Evolutionary conservation across 2,113 vertebrate species (phyloP), one percentile per base, ranked within the genome.

Genomic region (Corydoras maculifer): DNA sequence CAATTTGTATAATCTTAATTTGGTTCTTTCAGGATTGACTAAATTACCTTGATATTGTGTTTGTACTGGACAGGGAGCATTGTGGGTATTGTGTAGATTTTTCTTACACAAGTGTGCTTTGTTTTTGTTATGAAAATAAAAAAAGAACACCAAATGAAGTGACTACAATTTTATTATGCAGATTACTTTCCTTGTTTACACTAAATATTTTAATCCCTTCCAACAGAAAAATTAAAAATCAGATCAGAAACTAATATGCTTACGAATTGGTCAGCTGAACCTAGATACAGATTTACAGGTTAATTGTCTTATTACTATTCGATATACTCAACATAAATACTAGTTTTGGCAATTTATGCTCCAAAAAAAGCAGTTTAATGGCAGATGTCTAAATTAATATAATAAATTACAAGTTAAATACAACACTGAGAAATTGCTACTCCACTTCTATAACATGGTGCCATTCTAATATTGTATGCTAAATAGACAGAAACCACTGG

Each of bases 61-160:
- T 66, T 78, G 72, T 81, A 67, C 72, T 77, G 71, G 80, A 76
- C 55, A 59, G 15, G 67, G 60, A 70, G 72, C 70, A 76, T 75
- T 69, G 76, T 77, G 77, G 83, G 69, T 53, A 32, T 81, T 81
- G 84, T 89, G 87, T 88, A 88, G 84, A 85, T 88, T 87, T 88
- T 90, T 87, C 84, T 82, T 88, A 88, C 86, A 88, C 81, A 70
- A 84, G 81, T 87, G 88, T 87, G 86, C 88, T 90, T 88, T 78
- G 84, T 82, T 85, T 88, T 89, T 87, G 84, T 87, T 89, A 88
- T 82, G 84, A 88, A 89, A 81, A 89, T 88, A 87, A 43, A 43
- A 43, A 69, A 68, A 84, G 80, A 80, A 85, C 79, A 79, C 35
- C 80, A 3, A 30, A 80, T 25, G 18, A 25, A 25, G 18, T 25